Base-by-base conservation (phyloP, 2,797 vertebrate genomes). In the Cyclopterus lumpus region DNA sequence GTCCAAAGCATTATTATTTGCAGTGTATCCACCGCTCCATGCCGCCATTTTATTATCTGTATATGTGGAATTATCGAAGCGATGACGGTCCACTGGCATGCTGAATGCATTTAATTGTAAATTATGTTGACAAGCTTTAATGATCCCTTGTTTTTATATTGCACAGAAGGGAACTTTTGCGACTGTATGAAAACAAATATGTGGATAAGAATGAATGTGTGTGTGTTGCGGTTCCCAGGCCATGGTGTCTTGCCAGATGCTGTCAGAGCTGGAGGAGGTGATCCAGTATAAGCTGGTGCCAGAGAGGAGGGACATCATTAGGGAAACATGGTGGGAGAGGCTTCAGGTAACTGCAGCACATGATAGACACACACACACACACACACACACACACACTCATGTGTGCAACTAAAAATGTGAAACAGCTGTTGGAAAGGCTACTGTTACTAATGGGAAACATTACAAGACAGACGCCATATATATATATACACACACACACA, bases 201-300 rank as follows among this genome's bases (percentile, higher is more conserved):
- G 24, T 74, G 38, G 3, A 40, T 70, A 44, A 77, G 38, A 20
- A 22, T 69, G 22, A 51, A 36, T 28, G 40, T 60, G 42, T 80
- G 28, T 79, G 54, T 67, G 49, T 67, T 79, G 62, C 80, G 44
- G 83, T 78, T 84, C 54, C 75, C 76, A 99, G 98, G 98, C 98
- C 70, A 99, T 99, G 98, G 98, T 99, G 18, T 99, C 98, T 57
- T 99, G 97, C 93, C 97, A 99, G 92, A 99, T 99, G 98, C 94
- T 99, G 61, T 99, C 98, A 0, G 98, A 99, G 91, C 94, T 99
- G 66, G 98, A 99, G 92, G 98, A 99, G 90, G 98, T 99, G 54
- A 99, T 99, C 93, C 98, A 99, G 93, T 99, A 99, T 77, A 99
- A 99, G 89, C 95, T 99, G 82, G 98, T 99, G 55, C 98, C 98